Evolutionary conservation across 2,113 vertebrate genomes (phyloP), one percentile per base, ranked within the genome.

Genomic region (Trogon melanurus): DNA sequence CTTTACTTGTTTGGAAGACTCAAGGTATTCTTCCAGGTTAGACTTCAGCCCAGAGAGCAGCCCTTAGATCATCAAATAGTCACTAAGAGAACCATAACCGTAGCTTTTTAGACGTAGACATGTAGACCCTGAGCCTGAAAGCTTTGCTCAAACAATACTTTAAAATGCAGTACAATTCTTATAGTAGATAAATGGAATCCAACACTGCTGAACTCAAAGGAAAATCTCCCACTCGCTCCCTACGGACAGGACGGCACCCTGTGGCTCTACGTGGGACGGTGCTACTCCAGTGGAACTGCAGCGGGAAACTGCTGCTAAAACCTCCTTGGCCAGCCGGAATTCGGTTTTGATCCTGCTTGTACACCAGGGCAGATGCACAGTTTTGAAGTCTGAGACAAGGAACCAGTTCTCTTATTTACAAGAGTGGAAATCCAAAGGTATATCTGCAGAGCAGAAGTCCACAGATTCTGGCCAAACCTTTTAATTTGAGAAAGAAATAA

Each of bases 1-100:
- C 62, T 36, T 13, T 41, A 75, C 26, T 47, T 74, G 38, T 75
- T 50, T 80, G 86, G 91, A 93, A 96, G 81, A 96, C 85, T 70
- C 57, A 21, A 45, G 75, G n/a, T 94, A 29, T 58, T 88, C 74
- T 89, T 87, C 62, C 23, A n/a, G 67, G 54, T 38, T 54, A 26
- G 81, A 66, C 41, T 64, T 53, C 61, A 64, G 51, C 26, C 85
- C 53, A 44, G 66, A 88, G 25, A 89, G 32, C 79, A 48, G 69
- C 54, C 50, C 88, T 74, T 50, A 65, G 19, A 85, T 57, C 60
- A 96, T 25, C 66, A 90, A 53, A 71, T 16, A 47, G 36, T 73
- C 58, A 87, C 30, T 36, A 41, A 64, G 29, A 38, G 34, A 76
- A 87, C 30, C 47, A 8, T 26, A 78, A 61, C 82, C 66, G 34